phyloP scores from a whole-genome alignment of 2,888 invertebrate genomes.

The Synanthedon andrenaeformis region DNA sequence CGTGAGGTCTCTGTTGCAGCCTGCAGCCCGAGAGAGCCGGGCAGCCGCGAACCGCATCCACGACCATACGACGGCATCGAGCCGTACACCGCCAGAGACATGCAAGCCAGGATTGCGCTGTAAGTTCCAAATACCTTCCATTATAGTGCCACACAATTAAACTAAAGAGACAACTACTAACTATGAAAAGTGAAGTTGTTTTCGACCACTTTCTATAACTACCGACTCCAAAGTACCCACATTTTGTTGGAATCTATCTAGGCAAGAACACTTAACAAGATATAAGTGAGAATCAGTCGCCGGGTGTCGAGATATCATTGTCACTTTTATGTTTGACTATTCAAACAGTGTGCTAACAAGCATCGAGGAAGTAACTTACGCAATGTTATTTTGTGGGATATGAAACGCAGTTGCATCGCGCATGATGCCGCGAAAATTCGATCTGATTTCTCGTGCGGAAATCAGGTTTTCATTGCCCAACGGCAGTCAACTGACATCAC shows the following conservation, averaged over 20 bases:
- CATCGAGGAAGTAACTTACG: constrained; percentile 13
- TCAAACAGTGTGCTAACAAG: constrained; percentile 14
- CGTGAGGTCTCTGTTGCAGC: constrained; percentile 63
- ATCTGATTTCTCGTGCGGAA: constrained; percentile 57
- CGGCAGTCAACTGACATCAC: constrained; percentile 51
- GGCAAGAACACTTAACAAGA: constrained; percentile 8
- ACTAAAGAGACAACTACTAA: neutral
- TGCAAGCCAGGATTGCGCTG: constrained; percentile 56
- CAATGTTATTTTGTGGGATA: constrained; percentile 22
- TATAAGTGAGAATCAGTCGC: constrained; percentile 22
- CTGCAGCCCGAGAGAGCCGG: constrained; percentile 45
- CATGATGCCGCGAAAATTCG: constrained; percentile 38
- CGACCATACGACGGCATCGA: constrained; percentile 8
- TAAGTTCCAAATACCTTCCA: constrained; percentile 31
- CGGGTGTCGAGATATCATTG: constrained; percentile 13
- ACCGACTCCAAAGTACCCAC: constrained; percentile 21
- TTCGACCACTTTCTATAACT: constrained; percentile 46
- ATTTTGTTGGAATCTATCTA: neutral
- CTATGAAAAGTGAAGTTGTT: constrained; percentile 9
- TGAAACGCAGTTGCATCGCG: constrained; percentile 9
- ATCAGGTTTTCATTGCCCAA: constrained; percentile 63
- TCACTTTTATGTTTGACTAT: constrained; percentile 42
- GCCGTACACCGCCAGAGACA: constrained; percentile 21
- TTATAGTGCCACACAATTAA: neutral
- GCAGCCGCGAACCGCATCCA: constrained; percentile 29